Conservation (phyloP, 2,797 vertebrate species). For the Toxotes lorentzi region DNA sequence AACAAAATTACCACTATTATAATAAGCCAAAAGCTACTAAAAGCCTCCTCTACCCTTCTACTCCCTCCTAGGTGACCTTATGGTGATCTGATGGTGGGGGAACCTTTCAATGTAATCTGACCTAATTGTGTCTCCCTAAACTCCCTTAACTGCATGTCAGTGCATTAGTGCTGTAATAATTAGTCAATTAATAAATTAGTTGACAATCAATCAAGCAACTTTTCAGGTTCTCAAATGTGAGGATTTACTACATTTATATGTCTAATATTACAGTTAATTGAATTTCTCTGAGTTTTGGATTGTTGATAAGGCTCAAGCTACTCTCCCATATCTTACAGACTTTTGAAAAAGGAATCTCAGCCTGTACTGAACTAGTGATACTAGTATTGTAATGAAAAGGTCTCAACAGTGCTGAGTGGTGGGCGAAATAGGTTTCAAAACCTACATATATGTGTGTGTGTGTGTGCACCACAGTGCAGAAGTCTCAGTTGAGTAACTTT, state of each 20-base stretch:
- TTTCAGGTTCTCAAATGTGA: background rate
- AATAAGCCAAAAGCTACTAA: background rate
- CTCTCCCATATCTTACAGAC: too few relatives aligned
- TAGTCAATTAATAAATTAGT: background rate
- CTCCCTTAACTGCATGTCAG: background rate
- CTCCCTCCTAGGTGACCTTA: constrained; percentile 30
- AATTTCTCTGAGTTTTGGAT: too few relatives aligned
- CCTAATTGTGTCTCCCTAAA: constrained; percentile 19
- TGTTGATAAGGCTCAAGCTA: too few relatives aligned
- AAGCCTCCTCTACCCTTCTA: background rate
- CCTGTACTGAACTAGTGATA: background rate
- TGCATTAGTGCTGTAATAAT: background rate
- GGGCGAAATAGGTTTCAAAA: background rate
- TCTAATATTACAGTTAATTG: too few relatives aligned
- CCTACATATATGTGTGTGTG: background rate
- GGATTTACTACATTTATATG: too few relatives aligned
- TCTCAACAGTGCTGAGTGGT: background rate
- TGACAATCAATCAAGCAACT: too few relatives aligned
- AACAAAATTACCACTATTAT: background rate
- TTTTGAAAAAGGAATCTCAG: background rate
- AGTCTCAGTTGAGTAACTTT: background rate
- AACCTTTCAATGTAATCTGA: constrained; percentile 32
- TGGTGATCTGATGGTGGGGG: constrained; percentile 23
- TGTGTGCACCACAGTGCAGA: background rate
- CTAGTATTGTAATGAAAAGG: background rate